Base-by-base conservation (phyloP, 2,797 vertebrate genomes). In the Tarsius wallacei region DNA sequence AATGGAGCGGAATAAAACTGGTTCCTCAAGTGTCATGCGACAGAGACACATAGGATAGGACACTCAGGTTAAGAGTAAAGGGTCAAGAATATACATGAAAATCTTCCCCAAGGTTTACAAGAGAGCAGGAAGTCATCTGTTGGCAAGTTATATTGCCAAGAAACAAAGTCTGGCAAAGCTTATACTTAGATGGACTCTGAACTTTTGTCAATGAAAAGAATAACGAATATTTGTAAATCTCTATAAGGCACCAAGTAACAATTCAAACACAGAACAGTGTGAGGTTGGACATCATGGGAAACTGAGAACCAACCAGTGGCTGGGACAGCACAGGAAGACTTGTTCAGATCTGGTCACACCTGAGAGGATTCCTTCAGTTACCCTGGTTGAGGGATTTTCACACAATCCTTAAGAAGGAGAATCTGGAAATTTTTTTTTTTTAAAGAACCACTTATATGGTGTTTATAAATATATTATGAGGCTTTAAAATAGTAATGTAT, bases 121-220 rank as follows among this genome's bases (percentile, higher is more conserved):
- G 28, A 85, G 91, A 85, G 28, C 15, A 28, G 49, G 76, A 91
- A 93, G 36, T 14, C 36, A 78, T 47, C 16, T 53, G 28, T 84
- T 84, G 91, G 57, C 63, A 93, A 91, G 49, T 42, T 31, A 14
- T 55, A 74, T 22, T 85, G 51, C 49, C n/a, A 22, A 36, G 84
- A 61, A 94, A 66, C 2, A 1, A 85, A 87, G 70, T 26, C 19
- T 95, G 66, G 24, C 21, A 51, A 91, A 80, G 11, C 26, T 61
- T 68, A 17, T 61, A 61, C 57, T 85, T 49, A 88, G 21, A 28
- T 80, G 73, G 88, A 88, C 28, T 88, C 26, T 94, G 78, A 80
- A 63, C 59, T 74, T 93, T 36, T 63, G 53, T n/a, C 82, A 36
- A 10, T 26, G 17, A 33, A 85, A 85, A 81, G 22, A 90, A 53